Base-by-base conservation (phyloP, 2,888 invertebrate genomes). In the Eremobia ochroleuca region DNA sequence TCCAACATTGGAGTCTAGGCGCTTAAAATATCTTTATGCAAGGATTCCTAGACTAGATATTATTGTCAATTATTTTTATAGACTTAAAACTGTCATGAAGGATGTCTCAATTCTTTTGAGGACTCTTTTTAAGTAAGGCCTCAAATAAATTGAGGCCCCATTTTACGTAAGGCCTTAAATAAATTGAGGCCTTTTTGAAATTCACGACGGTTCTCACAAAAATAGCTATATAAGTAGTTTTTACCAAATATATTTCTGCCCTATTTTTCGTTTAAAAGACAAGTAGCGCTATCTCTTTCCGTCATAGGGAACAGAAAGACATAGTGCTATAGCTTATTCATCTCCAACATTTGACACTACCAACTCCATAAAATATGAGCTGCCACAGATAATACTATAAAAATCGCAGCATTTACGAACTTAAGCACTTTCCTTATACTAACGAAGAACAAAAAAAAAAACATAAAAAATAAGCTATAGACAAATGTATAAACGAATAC, bases 401-500 rank as follows among this genome's bases (percentile, higher is more conserved):
- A 82, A 87, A 82, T 85, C 82, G 90, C 86, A 90, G 85, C 88
- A 71, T 84, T 83, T 82, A 85, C 64, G 71, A 91, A 91, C 88
- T 92, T 92, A 94, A 93, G 94, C 93, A 94, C 92, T 91, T 92
- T 92, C 62, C 86, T 83, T 87, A 88, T 88, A 89, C 90, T 91
- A 89, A 86, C 83, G 90, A 90, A n/a, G n/a, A n/a, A n/a, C n/a
- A 91, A 92, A 92, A 91, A 91, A 91, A 91, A 92, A 55, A 55
- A 91, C 88, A 90, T 93, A 95, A 89, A 94, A 95, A 94, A 95
- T 93, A 95, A 94, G 92, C 93, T 94, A 93, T 90, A 91, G 76
- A 85, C 81, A 90, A 92, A 92, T 91, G 91, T 93, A 93, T 92
- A 94, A 55, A 94, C 90, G 87, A 89, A 92, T 95, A 94, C 90